Evolutionary conservation across 2,797 vertebrate species (phyloP).

Genomic region (Pitangus sulphuratus): DNA sequence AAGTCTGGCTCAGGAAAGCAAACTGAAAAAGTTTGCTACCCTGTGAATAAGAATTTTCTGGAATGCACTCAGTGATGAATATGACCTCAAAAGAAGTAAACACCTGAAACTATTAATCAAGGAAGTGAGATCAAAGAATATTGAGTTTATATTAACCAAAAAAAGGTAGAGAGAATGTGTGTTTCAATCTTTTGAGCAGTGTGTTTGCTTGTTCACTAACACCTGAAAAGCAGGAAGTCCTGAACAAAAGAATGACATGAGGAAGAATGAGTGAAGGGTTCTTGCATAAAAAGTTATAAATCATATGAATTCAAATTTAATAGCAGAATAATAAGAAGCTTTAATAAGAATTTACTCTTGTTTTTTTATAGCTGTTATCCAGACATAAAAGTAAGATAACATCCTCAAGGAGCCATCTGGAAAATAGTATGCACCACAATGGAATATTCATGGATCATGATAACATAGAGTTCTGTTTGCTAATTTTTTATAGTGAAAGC

Average conservation of each 20-base stretch:
- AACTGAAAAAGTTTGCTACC: background rate
- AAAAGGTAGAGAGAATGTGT: background rate
- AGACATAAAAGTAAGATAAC: background rate
- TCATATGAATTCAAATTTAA: background rate
- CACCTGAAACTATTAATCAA: background rate
- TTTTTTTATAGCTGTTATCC: background rate
- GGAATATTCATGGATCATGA: slow-evolving; percentile 23
- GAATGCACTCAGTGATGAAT: background rate
- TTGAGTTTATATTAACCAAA: background rate
- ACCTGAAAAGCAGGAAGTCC: background rate
- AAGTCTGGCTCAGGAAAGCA: background rate
- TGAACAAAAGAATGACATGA: background rate
- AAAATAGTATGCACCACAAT: background rate
- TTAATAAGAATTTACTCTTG: background rate
- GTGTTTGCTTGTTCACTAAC: background rate
- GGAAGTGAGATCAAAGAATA: background rate
- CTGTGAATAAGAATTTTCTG: background rate
- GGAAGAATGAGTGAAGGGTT: background rate
- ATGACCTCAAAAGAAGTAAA: background rate
- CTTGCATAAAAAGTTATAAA: background rate
- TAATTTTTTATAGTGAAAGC: slow-evolving; percentile 4
- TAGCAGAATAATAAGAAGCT: background rate
- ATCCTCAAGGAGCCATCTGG: background rate
- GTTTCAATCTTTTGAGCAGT: background rate
- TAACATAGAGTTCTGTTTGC: slow-evolving; percentile 3